Percentiles rank a stretch among this genome's conserved stretches.
Evolutionary conservation across 2,113 vertebrate species (phyloP).

Genomic region (Rostratula benghalensis): DNA sequence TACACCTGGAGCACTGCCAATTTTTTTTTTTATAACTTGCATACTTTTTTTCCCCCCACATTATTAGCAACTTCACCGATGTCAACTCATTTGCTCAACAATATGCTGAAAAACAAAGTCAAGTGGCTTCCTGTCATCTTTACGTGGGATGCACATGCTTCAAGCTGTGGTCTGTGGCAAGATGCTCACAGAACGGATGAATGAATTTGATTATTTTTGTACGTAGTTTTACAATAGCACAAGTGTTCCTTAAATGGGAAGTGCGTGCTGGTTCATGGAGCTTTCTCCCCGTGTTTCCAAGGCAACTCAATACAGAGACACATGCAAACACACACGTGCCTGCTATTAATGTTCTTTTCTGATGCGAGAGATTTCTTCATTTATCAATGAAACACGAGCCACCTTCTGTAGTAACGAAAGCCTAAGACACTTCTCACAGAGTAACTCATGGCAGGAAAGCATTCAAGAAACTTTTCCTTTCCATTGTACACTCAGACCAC

Average conservation of each 20-base stretch:
- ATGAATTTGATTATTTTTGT: background rate
- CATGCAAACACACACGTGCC: conserved; percentile 1
- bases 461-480: background rate
- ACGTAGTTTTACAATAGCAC: background rate
- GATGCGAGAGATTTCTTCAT: background rate
- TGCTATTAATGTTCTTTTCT: background rate
- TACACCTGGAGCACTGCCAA: background rate
- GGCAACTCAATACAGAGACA: conserved; percentile 5
- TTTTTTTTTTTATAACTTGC: background rate
- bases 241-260: background rate
- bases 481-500: accelerated
- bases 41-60: background rate
- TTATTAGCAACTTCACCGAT: background rate
- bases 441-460: background rate
- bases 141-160: accelerated
- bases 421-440: background rate
- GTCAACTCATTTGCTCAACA: background rate
- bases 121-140: background rate
- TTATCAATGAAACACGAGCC: background rate
- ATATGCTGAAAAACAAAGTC: background rate
- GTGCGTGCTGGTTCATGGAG: background rate
- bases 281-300: conserved; percentile 22
- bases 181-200: background rate
- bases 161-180: background rate
- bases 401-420: background rate